Percentiles rank a stretch among this genome's conserved stretches.
Evolutionary conservation across 2,113 vertebrate species (phyloP).

Genomic region (Siniperca knerii): DNA sequence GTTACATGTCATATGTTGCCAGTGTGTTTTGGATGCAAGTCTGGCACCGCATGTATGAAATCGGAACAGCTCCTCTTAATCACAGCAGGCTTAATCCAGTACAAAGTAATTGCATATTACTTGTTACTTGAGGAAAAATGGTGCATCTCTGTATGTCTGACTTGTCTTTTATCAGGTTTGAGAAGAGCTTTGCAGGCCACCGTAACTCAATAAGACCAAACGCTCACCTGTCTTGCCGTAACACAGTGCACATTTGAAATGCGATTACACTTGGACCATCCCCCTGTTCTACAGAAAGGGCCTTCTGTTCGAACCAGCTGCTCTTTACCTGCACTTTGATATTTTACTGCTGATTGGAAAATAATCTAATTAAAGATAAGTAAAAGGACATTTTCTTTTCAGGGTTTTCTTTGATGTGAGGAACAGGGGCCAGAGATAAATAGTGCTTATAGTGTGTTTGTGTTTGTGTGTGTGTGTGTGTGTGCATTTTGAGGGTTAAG

Average conservation of each 20-base stretch:
- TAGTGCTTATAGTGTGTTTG: no score
- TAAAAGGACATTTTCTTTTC: background rate
- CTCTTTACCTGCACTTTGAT: background rate
- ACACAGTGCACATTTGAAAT: conserved; percentile 17
- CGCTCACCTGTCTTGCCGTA: conserved; percentile 1
- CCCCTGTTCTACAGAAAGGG: background rate
- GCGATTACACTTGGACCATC: conserved; percentile 5
- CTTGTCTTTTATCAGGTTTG: background rate
- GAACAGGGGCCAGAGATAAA: background rate
- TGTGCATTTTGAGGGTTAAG: no score
- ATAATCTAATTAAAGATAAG: conserved; percentile 1
- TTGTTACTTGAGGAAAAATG: background rate
- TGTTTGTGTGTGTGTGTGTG: background rate
- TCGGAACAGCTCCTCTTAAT: background rate
- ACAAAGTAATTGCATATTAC: background rate
- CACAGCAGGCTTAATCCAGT: background rate
- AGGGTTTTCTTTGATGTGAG: conserved; percentile 14
- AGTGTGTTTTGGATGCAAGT: background rate
- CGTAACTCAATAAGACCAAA: conserved; percentile 7
- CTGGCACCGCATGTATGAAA: background rate
- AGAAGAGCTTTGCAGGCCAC: background rate
- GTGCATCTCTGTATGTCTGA: background rate
- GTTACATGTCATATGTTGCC: background rate
- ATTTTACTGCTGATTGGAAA: background rate
- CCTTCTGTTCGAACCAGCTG: background rate